These are phyloP conservation scores for Cancer borealis DNA, from an alignment of 2,888 invertebrate species.

Conservation along the genomic window DNA sequence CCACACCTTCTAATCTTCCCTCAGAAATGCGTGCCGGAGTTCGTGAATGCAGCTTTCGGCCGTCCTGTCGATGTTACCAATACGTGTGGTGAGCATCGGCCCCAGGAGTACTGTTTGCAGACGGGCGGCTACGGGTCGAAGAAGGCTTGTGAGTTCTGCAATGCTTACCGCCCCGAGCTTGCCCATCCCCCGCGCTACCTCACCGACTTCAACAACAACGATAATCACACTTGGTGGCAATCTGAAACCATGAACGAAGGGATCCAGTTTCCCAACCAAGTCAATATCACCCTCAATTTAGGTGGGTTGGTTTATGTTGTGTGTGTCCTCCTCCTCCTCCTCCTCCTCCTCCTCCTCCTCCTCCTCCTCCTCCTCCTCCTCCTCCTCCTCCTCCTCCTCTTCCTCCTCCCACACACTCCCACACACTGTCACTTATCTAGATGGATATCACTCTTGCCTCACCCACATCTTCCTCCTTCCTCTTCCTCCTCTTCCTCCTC, in stretches of 20 bases:
- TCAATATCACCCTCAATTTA: conserved; percentile 93
- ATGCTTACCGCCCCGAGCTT: conserved; percentile 82
- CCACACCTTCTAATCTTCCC: neutral
- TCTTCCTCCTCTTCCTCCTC: neutral
- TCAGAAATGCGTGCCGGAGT: conserved; percentile 76
- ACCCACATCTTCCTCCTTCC: neutral
- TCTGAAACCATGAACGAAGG: conserved; percentile 98
- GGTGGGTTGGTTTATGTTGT: conserved; percentile 83
- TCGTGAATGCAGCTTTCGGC: conserved; percentile 77
- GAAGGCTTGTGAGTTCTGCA: conserved; percentile 87
- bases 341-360: conserved; percentile 23
- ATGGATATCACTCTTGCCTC: neutral
- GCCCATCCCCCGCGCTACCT: conserved; percentile 88
- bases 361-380: neutral
- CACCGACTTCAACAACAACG: conserved; percentile 94
- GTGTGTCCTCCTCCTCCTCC: neutral
- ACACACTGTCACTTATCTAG: neutral
- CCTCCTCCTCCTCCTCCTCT: neutral
- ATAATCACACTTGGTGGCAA: conserved; percentile 97
- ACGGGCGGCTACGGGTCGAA: conserved; percentile 84
- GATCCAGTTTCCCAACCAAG: conserved; percentile 93
- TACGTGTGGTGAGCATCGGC: conserved; percentile 79
- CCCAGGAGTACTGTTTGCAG: conserved; percentile 93
- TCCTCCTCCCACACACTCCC: neutral
- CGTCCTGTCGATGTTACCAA: conserved; percentile 75